These are phyloP conservation scores for Aphelinus atriplicis DNA, from an alignment of 1,140 invertebrate genomes.

Conservation along the genomic window DNA sequence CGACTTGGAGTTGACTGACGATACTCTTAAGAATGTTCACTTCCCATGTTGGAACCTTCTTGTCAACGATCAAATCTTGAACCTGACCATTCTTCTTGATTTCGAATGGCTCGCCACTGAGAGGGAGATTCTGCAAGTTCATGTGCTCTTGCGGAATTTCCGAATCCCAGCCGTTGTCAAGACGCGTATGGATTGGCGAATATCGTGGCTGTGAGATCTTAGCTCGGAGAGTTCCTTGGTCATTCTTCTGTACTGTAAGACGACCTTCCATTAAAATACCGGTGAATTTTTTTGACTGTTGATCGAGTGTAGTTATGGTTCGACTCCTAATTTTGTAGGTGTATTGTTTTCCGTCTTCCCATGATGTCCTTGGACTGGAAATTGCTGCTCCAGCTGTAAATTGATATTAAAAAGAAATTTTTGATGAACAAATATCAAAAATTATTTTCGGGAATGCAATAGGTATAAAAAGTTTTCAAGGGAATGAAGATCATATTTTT, in stretches of 20 bases:
- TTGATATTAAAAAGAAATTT: too few relatives aligned
- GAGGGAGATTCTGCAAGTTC: slow-evolving; percentile 64
- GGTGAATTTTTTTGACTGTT: slow-evolving; percentile 63
- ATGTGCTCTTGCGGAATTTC: slow-evolving; percentile 63
- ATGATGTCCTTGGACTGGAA: slow-evolving; percentile 54
- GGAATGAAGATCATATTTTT: too few relatives aligned
- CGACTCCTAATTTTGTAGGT: slow-evolving; percentile 69
- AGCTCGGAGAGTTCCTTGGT: slow-evolving; percentile 63
- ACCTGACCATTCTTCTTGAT: slow-evolving; percentile 70
- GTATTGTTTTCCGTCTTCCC: slow-evolving; percentile 70
- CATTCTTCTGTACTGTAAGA: slow-evolving; percentile 66
- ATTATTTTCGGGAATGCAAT: slow-evolving; percentile 3
- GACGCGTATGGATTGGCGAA: slow-evolving; percentile 67
- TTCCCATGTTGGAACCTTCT: slow-evolving; percentile 68
- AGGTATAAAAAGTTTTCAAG: too few relatives aligned
- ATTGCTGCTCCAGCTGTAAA: slow-evolving; percentile 40
- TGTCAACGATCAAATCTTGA: slow-evolving; percentile 66
- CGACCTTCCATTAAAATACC: slow-evolving; percentile 67
- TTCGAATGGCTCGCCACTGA: slow-evolving; percentile 70
- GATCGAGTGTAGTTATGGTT: slow-evolving; percentile 67
- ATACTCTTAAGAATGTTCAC: slow-evolving; percentile 76
- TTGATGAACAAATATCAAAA: slow-evolving; percentile 5
- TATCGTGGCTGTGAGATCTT: slow-evolving; percentile 66
- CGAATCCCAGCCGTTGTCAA: slow-evolving; percentile 63
- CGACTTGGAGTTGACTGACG: slow-evolving; percentile 73